Percentiles rank a stretch among this genome's conserved stretches.
phyloP scores from a whole-genome alignment of 2,113 vertebrate genomes.

The Caranx ignobilis region DNA sequence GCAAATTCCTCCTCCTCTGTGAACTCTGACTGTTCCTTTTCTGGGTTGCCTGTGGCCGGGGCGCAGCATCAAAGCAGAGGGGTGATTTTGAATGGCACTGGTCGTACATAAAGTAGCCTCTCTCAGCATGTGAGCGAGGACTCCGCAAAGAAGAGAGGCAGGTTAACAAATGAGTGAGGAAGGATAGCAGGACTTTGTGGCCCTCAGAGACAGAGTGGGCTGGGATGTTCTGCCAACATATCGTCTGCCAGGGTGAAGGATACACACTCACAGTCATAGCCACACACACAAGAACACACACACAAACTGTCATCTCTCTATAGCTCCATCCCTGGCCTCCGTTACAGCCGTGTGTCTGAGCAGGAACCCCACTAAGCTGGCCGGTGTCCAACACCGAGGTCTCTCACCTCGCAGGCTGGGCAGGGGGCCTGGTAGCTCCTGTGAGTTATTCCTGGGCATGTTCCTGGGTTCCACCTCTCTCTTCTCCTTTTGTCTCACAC shows the following conservation, averaged over 20 bases:
- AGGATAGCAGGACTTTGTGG: conserved; percentile 69
- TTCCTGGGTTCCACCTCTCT: conserved; percentile 62
- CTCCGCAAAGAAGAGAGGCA: conserved; percentile 57
- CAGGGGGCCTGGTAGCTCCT: conserved; percentile 70
- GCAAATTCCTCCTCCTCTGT: background rate
- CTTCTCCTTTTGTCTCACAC: conserved; percentile 69
- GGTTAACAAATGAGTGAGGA: conserved; percentile 78
- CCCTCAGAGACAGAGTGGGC: conserved; percentile 72
- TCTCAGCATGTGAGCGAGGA: conserved; percentile 68
- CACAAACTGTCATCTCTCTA: conserved; percentile 64
- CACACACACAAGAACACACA: conserved; percentile 30
- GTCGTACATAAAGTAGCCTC: conserved; percentile 61
- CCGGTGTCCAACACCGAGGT: conserved; percentile 79
- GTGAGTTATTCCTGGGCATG: conserved; percentile 80
- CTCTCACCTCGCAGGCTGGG: conserved; percentile 82
- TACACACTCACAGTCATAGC: conserved; percentile 55
- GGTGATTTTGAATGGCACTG: conserved; percentile 56
- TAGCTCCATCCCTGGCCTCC: conserved; percentile 61
- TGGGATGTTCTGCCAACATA: conserved; percentile 73
- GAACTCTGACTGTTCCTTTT: conserved; percentile 31
- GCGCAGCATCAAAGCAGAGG: conserved; percentile 35
- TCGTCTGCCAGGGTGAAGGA: conserved; percentile 82
- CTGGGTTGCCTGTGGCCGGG: conserved; percentile 39
- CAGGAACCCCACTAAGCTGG: conserved; percentile 81
- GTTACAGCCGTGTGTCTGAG: conserved; percentile 67